Evolutionary conservation across 2,888 invertebrate species (phyloP), one percentile per base, ranked within the genome.

Genomic region (Drosophila hamatofila): DNA sequence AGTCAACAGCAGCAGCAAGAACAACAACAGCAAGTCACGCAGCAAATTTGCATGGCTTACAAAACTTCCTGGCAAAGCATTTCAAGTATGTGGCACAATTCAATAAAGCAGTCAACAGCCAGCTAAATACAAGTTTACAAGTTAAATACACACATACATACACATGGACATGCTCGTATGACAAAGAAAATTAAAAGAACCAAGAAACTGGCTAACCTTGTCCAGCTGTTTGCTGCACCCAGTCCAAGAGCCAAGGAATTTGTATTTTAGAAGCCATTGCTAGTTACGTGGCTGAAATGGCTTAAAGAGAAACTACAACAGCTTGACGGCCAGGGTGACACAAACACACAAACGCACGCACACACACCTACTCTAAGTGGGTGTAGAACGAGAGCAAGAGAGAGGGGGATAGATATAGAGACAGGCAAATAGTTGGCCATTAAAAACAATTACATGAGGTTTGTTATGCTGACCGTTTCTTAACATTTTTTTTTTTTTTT

Each of bases 1-100:
- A n/a, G 23, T 25, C 48, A 12, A 23, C 35, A 54, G n/a, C 52
- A 74, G 55, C 72, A 77, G 23, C 30, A 52, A 25, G 55, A 76
- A 18, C 48, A 12, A 23, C 35, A 54, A 21, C 52, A 74, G 55
- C 72, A 77, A 83, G 88, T 83, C 83, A 88, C 80, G 83, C 88
- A 75, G 86, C 57, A 69, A 75, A 80, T 83, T 83, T 83, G 78
- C 88, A 88, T 81, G 72, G 70, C 60, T 75, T 65, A 83, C 77
- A 75, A 75, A 75, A 70, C 78, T 88, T 86, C 88, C 88, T 88
- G 81, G 78, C 83, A 78, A 83, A 73, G 87, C 81, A 88, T 86
- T 76, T 78, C 71, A 86, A 83, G 71, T 73, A 88, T 88, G 89
- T 88, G 79, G 87, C 88, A 83, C 83, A 79, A 73, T 74, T 86